Percentiles rank a stretch among this genome's conserved stretches.
Evolutionary conservation across 2,888 invertebrate genomes (phyloP).

Genomic region (Esperia sulphurella): DNA sequence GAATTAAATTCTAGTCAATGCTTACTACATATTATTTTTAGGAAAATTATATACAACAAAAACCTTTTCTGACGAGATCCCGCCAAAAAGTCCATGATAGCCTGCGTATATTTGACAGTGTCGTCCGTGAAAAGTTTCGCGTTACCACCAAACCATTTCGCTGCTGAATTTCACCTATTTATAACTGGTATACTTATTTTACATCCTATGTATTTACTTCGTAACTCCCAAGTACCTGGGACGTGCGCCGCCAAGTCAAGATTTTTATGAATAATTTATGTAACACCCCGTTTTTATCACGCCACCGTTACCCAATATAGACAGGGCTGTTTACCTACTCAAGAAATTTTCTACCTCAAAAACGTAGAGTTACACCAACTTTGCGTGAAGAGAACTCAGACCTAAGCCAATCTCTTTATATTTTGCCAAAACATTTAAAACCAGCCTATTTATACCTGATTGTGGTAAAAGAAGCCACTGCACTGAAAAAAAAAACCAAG

Average conservation of each 20-base stretch:
- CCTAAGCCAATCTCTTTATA: too few relatives aligned
- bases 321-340: conserved; percentile 31
- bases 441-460: too few relatives aligned
- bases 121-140: not conserved
- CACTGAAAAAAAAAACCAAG: too few relatives aligned
- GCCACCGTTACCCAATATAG: conserved; percentile 21
- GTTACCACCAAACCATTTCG: not conserved
- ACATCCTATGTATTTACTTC: conserved; percentile 8
- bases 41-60: too few relatives aligned
- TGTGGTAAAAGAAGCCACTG: too few relatives aligned
- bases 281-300: conserved; percentile 56
- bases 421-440: too few relatives aligned
- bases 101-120: too few relatives aligned
- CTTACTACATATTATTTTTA: too few relatives aligned
- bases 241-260: conserved; percentile 40
- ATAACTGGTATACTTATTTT: not conserved
- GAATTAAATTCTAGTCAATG: too few relatives aligned
- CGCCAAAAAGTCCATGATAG: too few relatives aligned
- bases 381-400: too few relatives aligned
- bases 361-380: not conserved
- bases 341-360: conserved; percentile 22
- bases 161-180: not conserved
- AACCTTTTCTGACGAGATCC: too few relatives aligned
- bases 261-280: conserved; percentile 75
- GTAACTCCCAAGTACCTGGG: conserved; percentile 7